A percentile compares a stretch with the other conserved stretches of the same genome.
Evolutionary conservation across 2,888 invertebrate species (phyloP).

Genomic region (Chymomyza procnemis): DNA sequence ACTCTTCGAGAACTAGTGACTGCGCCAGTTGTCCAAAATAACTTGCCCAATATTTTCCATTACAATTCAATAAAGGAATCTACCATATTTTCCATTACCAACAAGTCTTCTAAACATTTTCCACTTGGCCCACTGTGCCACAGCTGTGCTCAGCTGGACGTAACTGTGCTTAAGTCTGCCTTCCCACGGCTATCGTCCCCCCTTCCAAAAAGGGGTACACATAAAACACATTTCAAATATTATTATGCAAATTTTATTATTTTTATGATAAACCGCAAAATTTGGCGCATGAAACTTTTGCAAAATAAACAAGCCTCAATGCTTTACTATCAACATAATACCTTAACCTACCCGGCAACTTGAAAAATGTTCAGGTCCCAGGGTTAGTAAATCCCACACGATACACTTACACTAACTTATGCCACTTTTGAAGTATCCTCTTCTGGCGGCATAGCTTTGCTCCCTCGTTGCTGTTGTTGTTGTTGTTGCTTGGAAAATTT

Average conservation of each 20-base stretch:
- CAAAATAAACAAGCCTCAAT: conserved; percentile 39
- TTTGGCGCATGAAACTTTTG: conserved; percentile 50
- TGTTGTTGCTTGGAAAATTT: conserved; percentile 51
- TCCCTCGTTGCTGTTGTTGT: neutral
- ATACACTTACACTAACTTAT: neutral
- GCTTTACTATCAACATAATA: neutral
- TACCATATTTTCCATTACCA: too few relatives aligned
- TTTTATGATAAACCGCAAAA: conserved; percentile 70
- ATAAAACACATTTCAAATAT: conserved; percentile 61
- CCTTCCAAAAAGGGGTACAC: conserved; percentile 12
- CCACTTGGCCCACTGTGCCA: neutral
- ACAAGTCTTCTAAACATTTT: too few relatives aligned
- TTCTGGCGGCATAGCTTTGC: neutral
- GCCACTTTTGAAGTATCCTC: conserved; percentile 10
- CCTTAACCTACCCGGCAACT: neutral
- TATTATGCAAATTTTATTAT: conserved; percentile 75
- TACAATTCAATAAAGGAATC: too few relatives aligned
- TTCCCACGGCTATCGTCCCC: conserved; percentile 21
- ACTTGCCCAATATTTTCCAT: too few relatives aligned
- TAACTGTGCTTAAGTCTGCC: neutral
- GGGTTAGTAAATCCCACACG: neutral
- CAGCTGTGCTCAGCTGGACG: conserved; percentile 46
- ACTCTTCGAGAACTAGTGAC: too few relatives aligned
- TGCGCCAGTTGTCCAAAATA: too few relatives aligned
- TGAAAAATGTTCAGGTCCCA: neutral